Evolutionary conservation across 2,888 invertebrate genomes (phyloP).

Genomic region (Heteromurus nitidus): DNA sequence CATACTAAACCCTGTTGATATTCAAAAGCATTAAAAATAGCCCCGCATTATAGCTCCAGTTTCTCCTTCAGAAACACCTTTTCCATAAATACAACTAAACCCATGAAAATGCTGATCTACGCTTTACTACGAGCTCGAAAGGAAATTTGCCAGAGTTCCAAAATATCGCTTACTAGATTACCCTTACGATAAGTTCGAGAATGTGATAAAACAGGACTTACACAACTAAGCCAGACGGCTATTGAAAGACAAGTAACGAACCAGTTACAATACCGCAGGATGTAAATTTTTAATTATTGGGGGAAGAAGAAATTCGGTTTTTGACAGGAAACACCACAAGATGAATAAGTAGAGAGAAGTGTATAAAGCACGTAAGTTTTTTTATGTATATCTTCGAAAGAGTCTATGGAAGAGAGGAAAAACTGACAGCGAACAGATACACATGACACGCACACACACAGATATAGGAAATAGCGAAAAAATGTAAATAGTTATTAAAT

Average conservation of each 20-base stretch:
- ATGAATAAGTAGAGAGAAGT: slow-evolving; percentile 9
- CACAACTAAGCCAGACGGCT: slow-evolving; percentile 57
- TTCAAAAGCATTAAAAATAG: not conserved
- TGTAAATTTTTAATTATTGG: slow-evolving; percentile 66
- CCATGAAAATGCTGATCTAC: not conserved
- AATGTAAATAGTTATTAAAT: slow-evolving; percentile 66
- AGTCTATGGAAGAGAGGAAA: slow-evolving; percentile 18
- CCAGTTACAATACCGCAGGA: slow-evolving; percentile 64
- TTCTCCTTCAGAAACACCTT: not conserved
- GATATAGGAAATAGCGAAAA: slow-evolving; percentile 37
- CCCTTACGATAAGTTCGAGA: too few relatives aligned
- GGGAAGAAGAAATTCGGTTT: slow-evolving; percentile 55
- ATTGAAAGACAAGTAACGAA: slow-evolving; percentile 61
- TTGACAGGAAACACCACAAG: slow-evolving; percentile 56
- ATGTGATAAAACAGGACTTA: too few relatives aligned
- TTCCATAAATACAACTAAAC: not conserved
- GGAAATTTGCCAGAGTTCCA: too few relatives aligned
- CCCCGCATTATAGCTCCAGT: not conserved
- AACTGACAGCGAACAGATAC: slow-evolving; percentile 66
- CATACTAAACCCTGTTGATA: not conserved
- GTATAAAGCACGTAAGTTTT: slow-evolving; percentile 11
- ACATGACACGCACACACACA: slow-evolving; percentile 45
- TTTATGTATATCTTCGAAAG: not conserved
- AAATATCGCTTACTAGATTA: too few relatives aligned
- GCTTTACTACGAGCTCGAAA: not conserved